These are phyloP conservation scores for Morelia viridis DNA, from an alignment of 2,797 vertebrate genomes.

Conservation along the genomic window DNA sequence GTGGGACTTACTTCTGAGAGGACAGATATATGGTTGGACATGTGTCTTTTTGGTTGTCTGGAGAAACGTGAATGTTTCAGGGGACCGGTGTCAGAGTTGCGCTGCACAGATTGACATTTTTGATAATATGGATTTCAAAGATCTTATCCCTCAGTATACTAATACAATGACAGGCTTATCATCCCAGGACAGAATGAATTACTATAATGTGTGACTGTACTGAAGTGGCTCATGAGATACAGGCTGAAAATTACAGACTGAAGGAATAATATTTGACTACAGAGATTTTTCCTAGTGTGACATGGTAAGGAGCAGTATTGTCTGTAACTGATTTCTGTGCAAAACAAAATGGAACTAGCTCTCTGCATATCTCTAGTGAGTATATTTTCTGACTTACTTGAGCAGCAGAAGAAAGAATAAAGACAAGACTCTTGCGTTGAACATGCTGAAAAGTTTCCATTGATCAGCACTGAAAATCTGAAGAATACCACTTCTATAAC, in stretches of 20 bases:
- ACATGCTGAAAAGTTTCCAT: neutral
- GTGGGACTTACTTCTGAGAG: neutral
- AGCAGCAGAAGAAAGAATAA: neutral
- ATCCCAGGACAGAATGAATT: neutral
- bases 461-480: neutral
- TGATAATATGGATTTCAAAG: neutral
- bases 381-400: neutral
- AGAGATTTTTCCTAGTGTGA: slow-evolving; percentile 17
- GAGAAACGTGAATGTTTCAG: neutral
- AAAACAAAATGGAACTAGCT: slow-evolving; percentile 6
- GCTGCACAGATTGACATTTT: neutral
- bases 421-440: neutral
- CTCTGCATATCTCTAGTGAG: fast-evolving
- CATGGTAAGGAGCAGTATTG: slow-evolving; percentile 8
- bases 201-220: neutral
- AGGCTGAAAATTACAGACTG: neutral
- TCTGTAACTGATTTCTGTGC: neutral
- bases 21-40: neutral
- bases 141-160: slow-evolving; percentile 18
- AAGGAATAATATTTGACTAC: neutral
- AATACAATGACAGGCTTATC: neutral
- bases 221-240: neutral
- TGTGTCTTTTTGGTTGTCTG: neutral
- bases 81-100: neutral
- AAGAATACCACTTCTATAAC: too few relatives aligned